phyloP scores from a whole-genome alignment of 2,113 vertebrate species.

The Microcebus jonahi region DNA sequence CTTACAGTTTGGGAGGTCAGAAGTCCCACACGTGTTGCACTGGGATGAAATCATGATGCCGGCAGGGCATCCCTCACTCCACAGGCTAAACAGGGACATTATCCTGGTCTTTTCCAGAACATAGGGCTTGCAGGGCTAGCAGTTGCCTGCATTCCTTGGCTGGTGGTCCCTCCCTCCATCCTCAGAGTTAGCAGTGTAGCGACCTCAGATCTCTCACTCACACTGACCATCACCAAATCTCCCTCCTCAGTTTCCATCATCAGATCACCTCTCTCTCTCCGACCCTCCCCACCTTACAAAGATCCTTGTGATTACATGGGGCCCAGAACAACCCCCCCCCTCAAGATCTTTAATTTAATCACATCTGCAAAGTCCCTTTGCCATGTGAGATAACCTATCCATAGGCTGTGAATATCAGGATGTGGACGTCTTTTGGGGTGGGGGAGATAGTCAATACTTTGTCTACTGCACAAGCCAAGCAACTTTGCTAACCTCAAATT shows the following conservation, averaged over 20 bases:
- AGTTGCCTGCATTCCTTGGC: background rate
- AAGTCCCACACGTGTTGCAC: accelerated
- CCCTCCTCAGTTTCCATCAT: background rate
- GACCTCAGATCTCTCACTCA: background rate
- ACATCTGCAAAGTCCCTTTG: background rate
- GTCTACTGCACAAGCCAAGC: background rate
- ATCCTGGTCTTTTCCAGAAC: background rate
- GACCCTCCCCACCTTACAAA: background rate
- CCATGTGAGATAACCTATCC: background rate
- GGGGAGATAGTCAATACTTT: background rate
- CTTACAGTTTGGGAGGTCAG: background rate
- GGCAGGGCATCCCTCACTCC: accelerated
- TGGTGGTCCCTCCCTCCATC: background rate
- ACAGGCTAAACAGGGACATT: no score
- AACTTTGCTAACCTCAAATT: background rate
- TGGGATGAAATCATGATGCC: background rate
- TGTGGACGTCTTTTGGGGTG: background rate
- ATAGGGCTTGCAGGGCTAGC: no score
- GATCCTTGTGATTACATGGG: background rate
- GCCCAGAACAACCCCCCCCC: accelerated
- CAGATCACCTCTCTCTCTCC: background rate
- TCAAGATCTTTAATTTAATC: background rate
- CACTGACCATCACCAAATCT: background rate
- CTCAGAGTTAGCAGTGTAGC: background rate
- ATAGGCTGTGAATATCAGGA: background rate